Base-by-base conservation (phyloP, 2,797 vertebrate genomes). In the Triplophysa yarkandensis region DNA sequence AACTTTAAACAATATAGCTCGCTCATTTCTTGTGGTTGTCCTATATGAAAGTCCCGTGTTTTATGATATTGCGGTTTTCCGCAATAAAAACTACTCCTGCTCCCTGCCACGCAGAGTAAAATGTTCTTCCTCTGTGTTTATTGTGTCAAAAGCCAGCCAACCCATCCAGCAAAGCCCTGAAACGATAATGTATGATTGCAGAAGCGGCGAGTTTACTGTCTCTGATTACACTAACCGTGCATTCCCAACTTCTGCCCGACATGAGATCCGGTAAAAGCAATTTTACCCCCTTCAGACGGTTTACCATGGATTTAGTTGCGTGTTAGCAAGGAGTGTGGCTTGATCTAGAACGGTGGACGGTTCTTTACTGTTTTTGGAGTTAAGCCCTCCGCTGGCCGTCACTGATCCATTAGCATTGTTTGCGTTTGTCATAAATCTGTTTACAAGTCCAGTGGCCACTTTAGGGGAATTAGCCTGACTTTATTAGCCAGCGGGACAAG, bases 361-460 rank as follows among this genome's bases (percentile, higher is more conserved):
- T 32, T 44, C 25, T 65, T 73, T 72, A 65, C 65, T 68, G 64
- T 68, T 71, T 77, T 27, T 58, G 67, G 48, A 71, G 44, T 44
- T 57, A 71, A 39, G 60, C 74, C 67, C 30, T 50, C 61, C 52
- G 65, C 54, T 50, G 64, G 23, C 11, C 9, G 17, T 46, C 16
- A 19, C 34, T 32, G 60, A 57, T 66, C 77, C 77, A 75, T 79
- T 79, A 77, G 61, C 73, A 74, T 77, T 77, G 72, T 78, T 78
- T 77, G 57, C 41, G 44, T 77, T 77, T 68, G 58, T 72, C 54
- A 55, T 69, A 19, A 58, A 57, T 63, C 61, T 80, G 81, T 82
- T 82, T 78, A 82, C 81, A 73, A 76, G 81, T 71, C 72, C 30
- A 25, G 52, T 63, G 14, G 39, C 81, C 81, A 82, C 81, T 82